Conservation (phyloP, 2,113 vertebrate species). For the Urocolius indicus region DNA sequence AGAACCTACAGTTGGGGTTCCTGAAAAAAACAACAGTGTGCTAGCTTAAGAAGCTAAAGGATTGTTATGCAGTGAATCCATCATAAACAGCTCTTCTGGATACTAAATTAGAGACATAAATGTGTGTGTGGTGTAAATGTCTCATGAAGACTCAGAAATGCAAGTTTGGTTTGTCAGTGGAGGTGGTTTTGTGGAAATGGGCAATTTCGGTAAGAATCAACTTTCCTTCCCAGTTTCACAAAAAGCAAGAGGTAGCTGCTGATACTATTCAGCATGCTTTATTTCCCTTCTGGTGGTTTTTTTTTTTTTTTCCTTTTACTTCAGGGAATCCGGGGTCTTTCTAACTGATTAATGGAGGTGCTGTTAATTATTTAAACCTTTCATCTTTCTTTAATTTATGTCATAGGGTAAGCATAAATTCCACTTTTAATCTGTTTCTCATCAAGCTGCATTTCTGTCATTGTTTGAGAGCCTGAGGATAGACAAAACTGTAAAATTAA, state of each 20-base stretch:
- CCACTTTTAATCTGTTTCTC: slow-evolving; percentile 77
- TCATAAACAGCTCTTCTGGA: background rate
- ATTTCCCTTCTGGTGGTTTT: background rate
- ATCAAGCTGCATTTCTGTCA: slow-evolving; percentile 80
- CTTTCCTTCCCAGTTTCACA: background rate
- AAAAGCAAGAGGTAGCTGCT: background rate
- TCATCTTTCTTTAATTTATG: slow-evolving; percentile 79
- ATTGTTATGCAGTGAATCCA: background rate
- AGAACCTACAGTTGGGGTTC: slow-evolving; percentile 15
- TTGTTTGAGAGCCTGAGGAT: slow-evolving; percentile 78
- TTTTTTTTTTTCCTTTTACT: background rate
- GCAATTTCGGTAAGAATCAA: background rate
- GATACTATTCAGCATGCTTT: background rate
- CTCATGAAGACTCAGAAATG: background rate
- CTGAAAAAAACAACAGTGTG: background rate
- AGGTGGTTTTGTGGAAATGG: background rate
- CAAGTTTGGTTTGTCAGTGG: background rate
- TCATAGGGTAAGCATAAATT: slow-evolving; percentile 73
- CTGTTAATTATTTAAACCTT: slow-evolving; percentile 57
- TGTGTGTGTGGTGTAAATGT: background rate
- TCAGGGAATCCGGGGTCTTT: slow-evolving; percentile 17
- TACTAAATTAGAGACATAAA: background rate
- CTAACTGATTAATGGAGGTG: slow-evolving; percentile 32
- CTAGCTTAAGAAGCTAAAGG: background rate
- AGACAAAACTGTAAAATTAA: slow-evolving; percentile 84